Percentiles rank a stretch among this genome's conserved stretches.
Conservation (phyloP, 2,888 invertebrate species). For the Elgonia sp. region DNA sequence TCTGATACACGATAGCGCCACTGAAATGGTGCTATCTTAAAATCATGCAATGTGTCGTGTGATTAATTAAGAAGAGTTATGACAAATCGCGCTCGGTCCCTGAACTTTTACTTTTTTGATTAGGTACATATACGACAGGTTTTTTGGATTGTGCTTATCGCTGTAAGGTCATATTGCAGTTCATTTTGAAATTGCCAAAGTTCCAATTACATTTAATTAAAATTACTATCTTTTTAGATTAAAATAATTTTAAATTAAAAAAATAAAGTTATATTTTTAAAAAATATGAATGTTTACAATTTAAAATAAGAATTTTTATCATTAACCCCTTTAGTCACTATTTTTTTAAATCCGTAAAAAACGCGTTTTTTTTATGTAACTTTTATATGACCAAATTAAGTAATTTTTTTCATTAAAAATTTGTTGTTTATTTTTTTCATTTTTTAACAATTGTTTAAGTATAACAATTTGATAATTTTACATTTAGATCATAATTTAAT, state of each 20-base stretch:
- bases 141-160: slow-evolving; percentile 9
- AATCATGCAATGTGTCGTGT: slow-evolving; percentile 28
- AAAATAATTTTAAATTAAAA: not conserved
- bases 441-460: no score
- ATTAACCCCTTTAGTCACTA: no score
- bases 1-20: slow-evolving; percentile 49
- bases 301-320: no score
- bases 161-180: slow-evolving; percentile 18
- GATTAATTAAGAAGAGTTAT: slow-evolving; percentile 49
- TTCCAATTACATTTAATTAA: no score
- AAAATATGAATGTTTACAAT: no score
- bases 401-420: no score
- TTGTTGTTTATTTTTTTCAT: no score
- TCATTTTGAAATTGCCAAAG: slow-evolving; percentile 31
- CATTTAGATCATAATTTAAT: no score
- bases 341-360: no score
- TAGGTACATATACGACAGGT: slow-evolving; percentile 16
- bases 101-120: slow-evolving; percentile 68
- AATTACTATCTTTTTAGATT: not conserved
- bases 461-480: no score
- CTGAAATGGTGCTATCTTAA: slow-evolving; percentile 3
- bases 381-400: no score
- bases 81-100: slow-evolving; percentile 32
- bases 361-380: no score
- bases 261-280: not conserved